These are phyloP conservation scores for Chaenogobius annularis DNA, from an alignment of 2,113 vertebrate species.

Conservation along the genomic window DNA sequence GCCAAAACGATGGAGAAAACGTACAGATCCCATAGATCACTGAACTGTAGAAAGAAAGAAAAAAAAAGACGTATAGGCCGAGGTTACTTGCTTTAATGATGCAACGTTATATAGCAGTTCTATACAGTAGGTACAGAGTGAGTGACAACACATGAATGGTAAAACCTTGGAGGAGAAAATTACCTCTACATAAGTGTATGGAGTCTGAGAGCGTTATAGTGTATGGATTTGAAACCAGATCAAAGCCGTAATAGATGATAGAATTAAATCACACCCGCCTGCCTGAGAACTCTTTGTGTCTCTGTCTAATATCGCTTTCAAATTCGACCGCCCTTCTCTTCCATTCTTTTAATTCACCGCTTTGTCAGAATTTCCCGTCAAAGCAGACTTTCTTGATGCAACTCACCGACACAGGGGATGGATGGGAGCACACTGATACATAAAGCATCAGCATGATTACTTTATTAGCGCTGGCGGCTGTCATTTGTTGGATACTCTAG, in stretches of 20 bases:
- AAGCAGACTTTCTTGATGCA: slow-evolving; percentile 33
- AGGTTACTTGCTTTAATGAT: slow-evolving; percentile 40
- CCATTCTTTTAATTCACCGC: slow-evolving; percentile 29
- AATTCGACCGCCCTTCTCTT: slow-evolving; percentile 28
- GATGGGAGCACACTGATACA: slow-evolving; percentile 27
- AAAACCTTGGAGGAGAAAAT: slow-evolving; percentile 55
- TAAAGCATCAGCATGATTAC: slow-evolving; percentile 40
- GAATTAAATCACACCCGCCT: slow-evolving; percentile 66
- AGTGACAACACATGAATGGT: slow-evolving; percentile 64
- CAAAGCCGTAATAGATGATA: slow-evolving; percentile 71
- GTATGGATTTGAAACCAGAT: slow-evolving; percentile 71
- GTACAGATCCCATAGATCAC: background rate
- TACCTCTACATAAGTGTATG: slow-evolving; percentile 61
- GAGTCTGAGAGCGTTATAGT: slow-evolving; percentile 39
- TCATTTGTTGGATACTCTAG: slow-evolving; percentile 26
- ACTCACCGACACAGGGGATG: slow-evolving; percentile 27
- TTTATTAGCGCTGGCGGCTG: slow-evolving; percentile 47
- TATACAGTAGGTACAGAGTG: slow-evolving; percentile 48
- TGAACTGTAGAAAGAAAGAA: background rate
- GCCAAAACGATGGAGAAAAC: too few relatives aligned
- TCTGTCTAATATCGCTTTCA: slow-evolving; percentile 32
- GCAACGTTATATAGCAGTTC: slow-evolving; percentile 11
- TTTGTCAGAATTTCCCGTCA: slow-evolving; percentile 30
- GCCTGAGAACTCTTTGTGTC: slow-evolving; percentile 25
- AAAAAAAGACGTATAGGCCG: slow-evolving; percentile 10